These are phyloP conservation scores for Hyles lineata DNA, from an alignment of 2,888 invertebrate species.

Conservation along the genomic window DNA sequence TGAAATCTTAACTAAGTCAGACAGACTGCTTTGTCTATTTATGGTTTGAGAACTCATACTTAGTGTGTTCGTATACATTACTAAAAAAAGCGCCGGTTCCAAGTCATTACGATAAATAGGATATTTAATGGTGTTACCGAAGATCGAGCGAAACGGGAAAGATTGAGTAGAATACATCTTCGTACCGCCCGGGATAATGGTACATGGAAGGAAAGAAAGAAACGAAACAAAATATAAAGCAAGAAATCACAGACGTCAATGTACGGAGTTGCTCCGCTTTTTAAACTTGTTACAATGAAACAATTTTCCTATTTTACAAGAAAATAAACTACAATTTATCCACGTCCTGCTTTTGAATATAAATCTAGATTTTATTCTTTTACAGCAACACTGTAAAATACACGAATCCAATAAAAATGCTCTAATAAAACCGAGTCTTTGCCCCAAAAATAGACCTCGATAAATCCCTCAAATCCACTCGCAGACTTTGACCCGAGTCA, in stretches of 20 bases:
- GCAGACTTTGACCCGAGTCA: slow-evolving; percentile 8
- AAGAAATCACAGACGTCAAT: neutral
- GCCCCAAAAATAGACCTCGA: slow-evolving; percentile 2
- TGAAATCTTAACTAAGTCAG: too few relatives aligned
- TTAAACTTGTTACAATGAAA: neutral
- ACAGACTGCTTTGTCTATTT: too few relatives aligned
- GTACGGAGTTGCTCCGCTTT: neutral
- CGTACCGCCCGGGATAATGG: too few relatives aligned
- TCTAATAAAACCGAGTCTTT: slow-evolving; percentile 1
- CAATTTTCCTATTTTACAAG: neutral
- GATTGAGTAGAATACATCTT: too few relatives aligned
- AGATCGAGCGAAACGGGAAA: too few relatives aligned
- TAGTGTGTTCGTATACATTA: too few relatives aligned
- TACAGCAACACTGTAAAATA: neutral
- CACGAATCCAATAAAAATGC: neutral
- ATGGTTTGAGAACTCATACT: too few relatives aligned
- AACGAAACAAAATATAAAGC: neutral
- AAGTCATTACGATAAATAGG: too few relatives aligned
- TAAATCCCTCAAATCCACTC: slow-evolving; percentile 22
- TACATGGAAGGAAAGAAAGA: too few relatives aligned
- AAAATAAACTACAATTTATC: neutral
- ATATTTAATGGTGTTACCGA: too few relatives aligned
- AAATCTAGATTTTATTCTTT: neutral
- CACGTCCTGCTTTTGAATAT: neutral
- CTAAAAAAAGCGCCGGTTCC: too few relatives aligned